These are phyloP conservation scores for Sericinus montela DNA, from an alignment of 2,888 invertebrate species.

Conservation along the genomic window DNA sequence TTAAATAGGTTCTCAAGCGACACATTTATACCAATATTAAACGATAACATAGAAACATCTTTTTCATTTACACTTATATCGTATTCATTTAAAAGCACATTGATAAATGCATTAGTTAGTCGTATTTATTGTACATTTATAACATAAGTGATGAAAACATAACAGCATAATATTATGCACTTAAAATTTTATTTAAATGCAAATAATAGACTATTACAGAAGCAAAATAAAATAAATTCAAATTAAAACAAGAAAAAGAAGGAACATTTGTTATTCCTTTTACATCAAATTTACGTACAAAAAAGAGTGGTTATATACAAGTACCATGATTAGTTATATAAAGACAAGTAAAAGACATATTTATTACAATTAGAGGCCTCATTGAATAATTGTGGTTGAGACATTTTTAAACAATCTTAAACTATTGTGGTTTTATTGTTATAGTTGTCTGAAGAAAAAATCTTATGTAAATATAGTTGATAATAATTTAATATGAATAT, in stretches of 20 bases:
- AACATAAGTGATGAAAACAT: slow-evolving; percentile 21
- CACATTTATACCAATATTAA: slow-evolving; percentile 57
- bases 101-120: slow-evolving; percentile 27
- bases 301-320: not conserved
- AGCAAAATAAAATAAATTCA: not conserved
- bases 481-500: slow-evolving; percentile 42
- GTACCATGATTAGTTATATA: not conserved
- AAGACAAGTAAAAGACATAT: not conserved
- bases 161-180: slow-evolving; percentile 18
- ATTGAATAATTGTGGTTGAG: slow-evolving; percentile 24
- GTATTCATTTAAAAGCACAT: slow-evolving; percentile 37
- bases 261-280: too few species aligned
- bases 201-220: not conserved
- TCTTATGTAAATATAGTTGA: slow-evolving; percentile 38
- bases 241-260: slow-evolving; percentile 5
- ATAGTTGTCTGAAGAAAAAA: slow-evolving; percentile 39
- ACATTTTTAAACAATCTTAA: slow-evolving; percentile 46
- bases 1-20: slow-evolving; percentile 64
- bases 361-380: not conserved
- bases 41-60: slow-evolving; percentile 64
- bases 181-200: slow-evolving; percentile 9
- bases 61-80: slow-evolving; percentile 36
- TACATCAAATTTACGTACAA: not conserved
- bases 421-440: slow-evolving; percentile 73
- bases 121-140: slow-evolving; percentile 7